A percentile compares a stretch with the other conserved stretches of the same genome.
These are phyloP conservation scores for Phengaris alcon DNA, from an alignment of 2,888 invertebrate genomes.

Conservation along the genomic window DNA sequence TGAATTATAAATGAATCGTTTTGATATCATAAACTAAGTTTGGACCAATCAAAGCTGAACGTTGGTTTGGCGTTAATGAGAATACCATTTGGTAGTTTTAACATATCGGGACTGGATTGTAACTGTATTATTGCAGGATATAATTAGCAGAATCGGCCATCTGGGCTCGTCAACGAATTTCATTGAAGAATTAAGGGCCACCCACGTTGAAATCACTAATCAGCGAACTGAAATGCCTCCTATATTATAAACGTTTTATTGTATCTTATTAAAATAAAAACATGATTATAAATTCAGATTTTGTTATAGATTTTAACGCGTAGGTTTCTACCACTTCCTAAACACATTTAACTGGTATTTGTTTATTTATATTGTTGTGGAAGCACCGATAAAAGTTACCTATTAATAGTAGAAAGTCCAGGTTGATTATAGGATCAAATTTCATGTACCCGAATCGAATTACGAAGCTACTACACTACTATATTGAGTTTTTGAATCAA, in stretches of 20 bases:
- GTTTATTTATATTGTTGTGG: background rate
- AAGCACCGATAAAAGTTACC: background rate
- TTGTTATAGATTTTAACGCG: constrained; percentile 7
- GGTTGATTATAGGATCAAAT: background rate
- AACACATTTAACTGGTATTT: constrained; percentile 5
- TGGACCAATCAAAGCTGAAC: too few species aligned
- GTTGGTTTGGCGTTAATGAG: too few species aligned
- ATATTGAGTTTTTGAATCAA: too few species aligned
- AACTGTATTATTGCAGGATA: too few species aligned
- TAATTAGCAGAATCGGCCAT: too few species aligned
- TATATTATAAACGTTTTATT: background rate
- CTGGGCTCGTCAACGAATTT: too few species aligned
- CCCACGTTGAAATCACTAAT: too few species aligned
- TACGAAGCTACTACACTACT: background rate
- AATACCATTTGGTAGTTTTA: too few species aligned
- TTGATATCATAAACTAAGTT: too few species aligned
- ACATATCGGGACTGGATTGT: too few species aligned
- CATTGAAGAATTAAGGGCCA: too few species aligned
- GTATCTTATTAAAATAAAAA: background rate
- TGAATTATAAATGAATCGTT: too few species aligned
- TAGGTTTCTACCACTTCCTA: background rate
- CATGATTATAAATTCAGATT: background rate
- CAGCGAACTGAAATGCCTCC: background rate
- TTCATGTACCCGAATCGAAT: background rate
- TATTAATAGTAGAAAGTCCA: background rate